Conservation (phyloP, 2,888 invertebrate genomes). For the Tachina fera region DNA sequence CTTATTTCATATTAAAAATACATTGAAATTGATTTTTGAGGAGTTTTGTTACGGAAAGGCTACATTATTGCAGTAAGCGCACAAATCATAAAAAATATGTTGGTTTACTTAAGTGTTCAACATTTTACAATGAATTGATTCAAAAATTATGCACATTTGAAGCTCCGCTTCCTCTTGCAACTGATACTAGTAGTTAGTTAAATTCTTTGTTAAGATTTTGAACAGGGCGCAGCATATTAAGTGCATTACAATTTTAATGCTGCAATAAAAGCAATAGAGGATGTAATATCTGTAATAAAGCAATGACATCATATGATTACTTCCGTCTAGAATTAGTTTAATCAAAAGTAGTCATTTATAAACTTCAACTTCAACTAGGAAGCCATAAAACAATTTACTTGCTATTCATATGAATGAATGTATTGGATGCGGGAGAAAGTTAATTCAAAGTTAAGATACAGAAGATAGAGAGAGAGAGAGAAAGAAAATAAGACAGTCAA, state of each 20-base stretch:
- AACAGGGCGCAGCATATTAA: not conserved
- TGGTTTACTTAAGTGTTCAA: no score
- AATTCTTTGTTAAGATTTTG: not conserved
- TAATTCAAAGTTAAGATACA: not conserved
- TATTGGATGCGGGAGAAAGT: slow-evolving; percentile 11
- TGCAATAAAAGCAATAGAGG: not conserved
- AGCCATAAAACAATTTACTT: not conserved
- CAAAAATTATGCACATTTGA: not conserved
- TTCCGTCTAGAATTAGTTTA: slow-evolving; percentile 12
- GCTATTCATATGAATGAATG: not conserved
- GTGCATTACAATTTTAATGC: not conserved
- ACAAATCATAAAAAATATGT: no score
- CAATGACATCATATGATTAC: slow-evolving; percentile 22
- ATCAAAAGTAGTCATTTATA: slow-evolving; percentile 4
- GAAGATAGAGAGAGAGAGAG: no score
- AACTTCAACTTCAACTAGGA: slow-evolving; percentile 20
- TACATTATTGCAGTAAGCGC: no score
- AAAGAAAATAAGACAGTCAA: no score
- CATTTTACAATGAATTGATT: no score
- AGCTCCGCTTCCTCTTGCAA: not conserved
- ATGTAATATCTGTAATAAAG: not conserved
- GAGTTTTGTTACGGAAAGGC: no score
- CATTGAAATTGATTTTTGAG: no score
- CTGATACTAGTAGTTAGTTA: not conserved
- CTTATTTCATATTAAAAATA: no score